Evolutionary conservation across 2,113 vertebrate species (phyloP).

Genomic region (Plotosus lineatus): DNA sequence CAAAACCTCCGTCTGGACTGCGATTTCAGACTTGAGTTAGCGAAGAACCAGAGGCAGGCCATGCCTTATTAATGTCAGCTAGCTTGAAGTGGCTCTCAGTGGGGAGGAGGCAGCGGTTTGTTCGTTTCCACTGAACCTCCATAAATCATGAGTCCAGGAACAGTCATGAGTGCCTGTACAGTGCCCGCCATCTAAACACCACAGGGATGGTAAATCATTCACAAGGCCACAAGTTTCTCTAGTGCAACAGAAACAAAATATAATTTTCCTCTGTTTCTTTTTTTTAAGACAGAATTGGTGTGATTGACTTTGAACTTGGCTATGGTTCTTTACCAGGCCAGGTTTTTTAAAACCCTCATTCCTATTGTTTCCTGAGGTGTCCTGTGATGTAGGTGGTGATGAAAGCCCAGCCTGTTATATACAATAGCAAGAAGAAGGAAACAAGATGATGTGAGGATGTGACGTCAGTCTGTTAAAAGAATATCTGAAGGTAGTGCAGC

Average conservation of each 20-base stretch:
- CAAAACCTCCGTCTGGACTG: conserved; percentile 1
- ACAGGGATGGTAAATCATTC: conserved; percentile 48
- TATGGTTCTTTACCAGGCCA: background rate
- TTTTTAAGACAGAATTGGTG: background rate
- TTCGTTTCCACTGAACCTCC: conserved; percentile 35
- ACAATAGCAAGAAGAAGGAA: conserved; percentile 35
- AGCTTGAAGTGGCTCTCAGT: conserved; percentile 43
- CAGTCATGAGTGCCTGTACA: background rate
- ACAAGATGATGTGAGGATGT: conserved; percentile 46
- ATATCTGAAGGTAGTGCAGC: conserved; percentile 31
- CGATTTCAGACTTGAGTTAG: conserved; percentile 24
- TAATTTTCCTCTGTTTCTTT: background rate
- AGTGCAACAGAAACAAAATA: conserved; percentile 21
- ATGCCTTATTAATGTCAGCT: conserved; percentile 53
- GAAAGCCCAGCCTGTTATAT: background rate
- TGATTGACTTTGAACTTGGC: background rate
- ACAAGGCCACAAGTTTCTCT: conserved; percentile 29
- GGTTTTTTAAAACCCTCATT: background rate
- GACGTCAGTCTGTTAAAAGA: conserved; percentile 37
- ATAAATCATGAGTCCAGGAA: conserved; percentile 52
- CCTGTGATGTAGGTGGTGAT: background rate
- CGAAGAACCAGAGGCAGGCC: conserved; percentile 17
- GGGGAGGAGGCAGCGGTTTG: conserved; percentile 35
- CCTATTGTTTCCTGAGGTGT: conserved; percentile 25
- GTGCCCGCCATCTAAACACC: conserved; percentile 12